Evolutionary conservation across 1,140 invertebrate genomes (phyloP).

Genomic region (Scaptodrosophila lebanonensis): DNA sequence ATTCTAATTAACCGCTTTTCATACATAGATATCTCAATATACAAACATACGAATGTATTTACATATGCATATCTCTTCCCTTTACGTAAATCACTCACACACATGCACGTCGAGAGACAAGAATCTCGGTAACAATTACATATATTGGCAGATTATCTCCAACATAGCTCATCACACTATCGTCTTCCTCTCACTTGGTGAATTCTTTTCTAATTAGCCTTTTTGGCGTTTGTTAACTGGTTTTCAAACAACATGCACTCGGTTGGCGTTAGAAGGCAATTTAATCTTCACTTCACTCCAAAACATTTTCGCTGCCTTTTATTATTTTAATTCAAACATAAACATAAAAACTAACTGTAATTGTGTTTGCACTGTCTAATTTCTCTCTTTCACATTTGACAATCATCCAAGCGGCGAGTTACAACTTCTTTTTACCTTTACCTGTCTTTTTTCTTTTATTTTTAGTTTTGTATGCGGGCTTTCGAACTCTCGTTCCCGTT

Average conservation of each 20-base stretch:
- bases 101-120: constrained; percentile 9
- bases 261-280: not conserved
- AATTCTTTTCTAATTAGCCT: constrained; percentile 69
- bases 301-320: constrained; percentile 28
- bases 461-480: constrained; percentile 34
- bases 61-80: constrained; percentile 21
- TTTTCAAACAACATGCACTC: constrained; percentile 8
- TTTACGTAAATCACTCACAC: constrained; percentile 24
- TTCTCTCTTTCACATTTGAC: constrained; percentile 46
- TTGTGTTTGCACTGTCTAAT: constrained; percentile 28
- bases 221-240: constrained; percentile 30
- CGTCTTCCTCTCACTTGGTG: constrained; percentile 29
- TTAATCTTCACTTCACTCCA: constrained; percentile 15
- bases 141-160: constrained; percentile 18
- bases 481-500: constrained; percentile 42
- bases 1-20: constrained; percentile 64
- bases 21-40: constrained; percentile 15
- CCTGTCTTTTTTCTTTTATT: constrained; percentile 54
- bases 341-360: constrained; percentile 60
- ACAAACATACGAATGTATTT: constrained; percentile 18
- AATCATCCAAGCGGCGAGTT: constrained; percentile 24
- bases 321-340: constrained; percentile 39
- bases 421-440: constrained; percentile 39
- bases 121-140: constrained; percentile 41
- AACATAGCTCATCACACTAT: constrained; percentile 19